Evolutionary conservation across 2,888 invertebrate genomes (phyloP), one percentile per base, ranked within the genome.

Genomic region (Auanema freiburgensis): DNA sequence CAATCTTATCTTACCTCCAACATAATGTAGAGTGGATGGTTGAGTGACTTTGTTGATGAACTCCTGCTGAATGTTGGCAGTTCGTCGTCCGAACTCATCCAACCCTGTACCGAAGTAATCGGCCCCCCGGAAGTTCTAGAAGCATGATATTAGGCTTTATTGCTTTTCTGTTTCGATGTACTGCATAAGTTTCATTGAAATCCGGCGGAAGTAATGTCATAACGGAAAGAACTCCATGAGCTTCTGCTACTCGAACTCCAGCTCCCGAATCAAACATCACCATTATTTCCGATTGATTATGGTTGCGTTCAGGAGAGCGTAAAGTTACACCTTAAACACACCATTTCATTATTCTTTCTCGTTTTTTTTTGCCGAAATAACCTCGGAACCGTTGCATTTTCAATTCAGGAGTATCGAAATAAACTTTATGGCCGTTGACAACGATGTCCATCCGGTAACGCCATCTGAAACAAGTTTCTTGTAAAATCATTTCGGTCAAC

Each of bases 211-310:
- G 57, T 1, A 79, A 56, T n/a, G 78, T 77, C 71, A 79, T 75
- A 18, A 74, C 69, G 1, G 77, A 69, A 16, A 79, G 64, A 49
- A 74, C 43, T 91, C 89, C 90, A 93, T 89, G 89, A 84, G 92
- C 92, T 84, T 93, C 93, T 0, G 92, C 87, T 0, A 96, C 91
- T 84, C 93, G 93, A 0, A 95, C 89, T 0, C 94, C 95, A 52
- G 92, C 92, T 1, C 94, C 94, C 92, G 69, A 92, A 65, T 93
- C 90, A 84, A 95, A 93, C 92, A 94, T 92, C 55, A 95, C 90
- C 41, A 94, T 88, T 25, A 96, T 92, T 86, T 95, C 93, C 0
- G 93, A 93, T 85, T 95, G 94, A 85, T 94, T 93, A 57, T 93
- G 86, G 73, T 92, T 89, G 81, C 91, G 91, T 60, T 91, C 90